These are phyloP conservation scores for Lepidocyrtoides sp. DNA, from an alignment of 2,888 invertebrate species.

Conservation along the genomic window DNA sequence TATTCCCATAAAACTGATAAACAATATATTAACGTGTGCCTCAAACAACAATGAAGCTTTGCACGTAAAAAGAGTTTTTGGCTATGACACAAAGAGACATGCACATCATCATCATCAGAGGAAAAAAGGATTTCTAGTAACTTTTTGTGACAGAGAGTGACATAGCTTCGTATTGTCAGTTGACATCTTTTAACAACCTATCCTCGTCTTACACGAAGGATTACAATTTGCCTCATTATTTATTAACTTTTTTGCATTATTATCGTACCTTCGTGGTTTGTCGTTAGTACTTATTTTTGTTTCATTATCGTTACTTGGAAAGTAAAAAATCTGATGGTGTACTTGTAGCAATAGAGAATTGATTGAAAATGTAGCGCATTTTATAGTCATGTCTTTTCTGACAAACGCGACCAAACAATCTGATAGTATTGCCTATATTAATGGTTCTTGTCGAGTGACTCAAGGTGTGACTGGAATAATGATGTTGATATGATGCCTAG, in stretches of 20 bases:
- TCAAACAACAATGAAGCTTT: neutral
- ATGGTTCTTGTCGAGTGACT: constrained; percentile 55
- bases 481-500: constrained; percentile 39
- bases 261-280: neutral
- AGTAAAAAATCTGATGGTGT: constrained; percentile 29
- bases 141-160: constrained; percentile 55
- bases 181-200: constrained; percentile 52
- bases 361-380: neutral
- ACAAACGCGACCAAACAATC: constrained; percentile 4
- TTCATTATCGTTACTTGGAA: constrained; percentile 22
- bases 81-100: constrained; percentile 58
- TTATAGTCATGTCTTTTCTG: constrained; percentile 28
- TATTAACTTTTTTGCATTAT: constrained; percentile 28
- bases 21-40: constrained; percentile 7
- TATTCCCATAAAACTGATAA: constrained; percentile 43
- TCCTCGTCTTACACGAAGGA: constrained; percentile 49
- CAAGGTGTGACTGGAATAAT: constrained; percentile 76
- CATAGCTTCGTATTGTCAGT: constrained; percentile 41
- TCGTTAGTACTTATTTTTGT: neutral
- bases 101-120: constrained; percentile 22
- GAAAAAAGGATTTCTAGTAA: constrained; percentile 51
- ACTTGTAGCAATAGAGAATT: no score
- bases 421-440: constrained; percentile 48
- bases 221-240: constrained; percentile 65
- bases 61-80: constrained; percentile 36